Base-by-base conservation (phyloP, 37 sponge, comb jelly and placozoan genomes). In the Tethya wilhelma region DNA sequence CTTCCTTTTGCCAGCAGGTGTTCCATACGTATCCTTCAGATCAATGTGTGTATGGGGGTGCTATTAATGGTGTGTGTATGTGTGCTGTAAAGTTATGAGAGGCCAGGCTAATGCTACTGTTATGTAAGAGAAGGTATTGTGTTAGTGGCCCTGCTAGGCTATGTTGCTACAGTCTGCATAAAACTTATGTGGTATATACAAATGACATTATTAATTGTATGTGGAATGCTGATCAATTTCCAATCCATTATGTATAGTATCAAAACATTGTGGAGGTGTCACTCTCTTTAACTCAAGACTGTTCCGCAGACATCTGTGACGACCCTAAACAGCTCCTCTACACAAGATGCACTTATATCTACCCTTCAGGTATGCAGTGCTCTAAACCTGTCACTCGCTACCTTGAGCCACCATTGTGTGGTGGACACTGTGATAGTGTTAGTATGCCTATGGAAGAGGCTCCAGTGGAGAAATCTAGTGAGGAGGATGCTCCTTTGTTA, bases 241-340 rank as follows among this genome's bases (percentile, higher is more conserved):
- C 11, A 76, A 59, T 6, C 31, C 38, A 17, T 29, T 29, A 60
- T 65, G 23, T 65, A 55, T n/a, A 20, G n/a, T 6, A 65, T 23
- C 8, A 7, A 8, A 22, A 23, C 17, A 38, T 3, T 2, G 32
- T 66, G 56, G 9, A 30, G n/a, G n/a, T n/a, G n/a, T n/a, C 22
- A 40, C 42, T 19, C 7, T 32, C 64, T 34, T 30, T 64, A 28
- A 7, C 64, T 64, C 26, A 33, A 43, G 14, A 36, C 77, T 62
- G n/a, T n/a, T 42, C 2, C 7, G 40, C 46, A 90, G 90, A 90
- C 34, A 80, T 90, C 26, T 73, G 80, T 59, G 73, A 84, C 2
- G 90, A 84, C 41, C 49, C 46, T 0, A 83, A 90, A 32, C 90
- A 90, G 71, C 49, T 71, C 33, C 59, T 90, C 32, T 90, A 84